These are phyloP conservation scores for Leucozona laternaria DNA, from an alignment of 2,888 invertebrate species.

Conservation along the genomic window DNA sequence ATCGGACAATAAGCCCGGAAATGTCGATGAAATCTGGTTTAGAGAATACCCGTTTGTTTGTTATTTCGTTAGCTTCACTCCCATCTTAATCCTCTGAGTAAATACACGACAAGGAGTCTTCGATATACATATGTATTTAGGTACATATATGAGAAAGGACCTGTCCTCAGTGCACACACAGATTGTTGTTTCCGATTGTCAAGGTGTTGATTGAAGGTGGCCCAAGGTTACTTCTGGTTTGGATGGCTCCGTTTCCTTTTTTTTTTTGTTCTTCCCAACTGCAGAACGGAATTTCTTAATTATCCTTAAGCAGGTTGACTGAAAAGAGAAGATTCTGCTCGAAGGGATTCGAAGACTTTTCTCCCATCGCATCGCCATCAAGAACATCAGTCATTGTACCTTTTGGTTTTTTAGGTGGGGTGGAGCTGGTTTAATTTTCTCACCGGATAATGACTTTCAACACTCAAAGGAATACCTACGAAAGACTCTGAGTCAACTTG, in stretches of 20 bases:
- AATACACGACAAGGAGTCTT: slow-evolving; percentile 31
- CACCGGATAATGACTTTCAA: slow-evolving; percentile 37
- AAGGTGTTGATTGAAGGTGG: slow-evolving; percentile 72
- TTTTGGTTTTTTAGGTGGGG: slow-evolving; percentile 13
- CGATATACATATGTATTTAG: not conserved
- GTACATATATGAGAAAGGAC: not conserved
- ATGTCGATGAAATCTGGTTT: slow-evolving; percentile 70
- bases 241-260: slow-evolving; percentile 18
- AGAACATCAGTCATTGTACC: slow-evolving; percentile 53
- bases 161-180: slow-evolving; percentile 38
- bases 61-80: slow-evolving; percentile 19
- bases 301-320: slow-evolving; percentile 65
- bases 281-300: slow-evolving; percentile 70
- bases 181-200: slow-evolving; percentile 70
- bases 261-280: slow-evolving; percentile 13
- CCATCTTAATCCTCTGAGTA: slow-evolving; percentile 51
- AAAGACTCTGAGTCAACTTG: slow-evolving; percentile 7
- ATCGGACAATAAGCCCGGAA: slow-evolving; percentile 67
- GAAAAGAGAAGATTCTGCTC: slow-evolving; percentile 53
- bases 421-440: slow-evolving; percentile 23
- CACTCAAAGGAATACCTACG: slow-evolving; percentile 2
- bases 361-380: too few species aligned
- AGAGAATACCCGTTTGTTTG: slow-evolving; percentile 17
- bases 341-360: slow-evolving; percentile 15
- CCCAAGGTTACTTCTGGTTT: slow-evolving; percentile 48